Evolutionary conservation across 2,888 invertebrate species (phyloP).

Genomic region (Julus scandinavius): DNA sequence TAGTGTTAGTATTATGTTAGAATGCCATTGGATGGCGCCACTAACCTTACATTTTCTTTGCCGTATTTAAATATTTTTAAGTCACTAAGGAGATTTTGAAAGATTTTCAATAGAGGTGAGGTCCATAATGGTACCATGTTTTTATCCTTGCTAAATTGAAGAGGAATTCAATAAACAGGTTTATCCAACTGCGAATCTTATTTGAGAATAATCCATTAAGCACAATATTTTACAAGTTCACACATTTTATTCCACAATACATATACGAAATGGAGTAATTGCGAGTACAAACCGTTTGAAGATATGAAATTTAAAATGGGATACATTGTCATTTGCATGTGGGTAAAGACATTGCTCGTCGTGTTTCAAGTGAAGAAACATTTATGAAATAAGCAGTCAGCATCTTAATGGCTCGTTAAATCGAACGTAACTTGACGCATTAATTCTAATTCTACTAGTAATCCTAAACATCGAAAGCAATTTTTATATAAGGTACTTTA

Average conservation of each 20-base stretch:
- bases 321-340: background rate
- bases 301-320: background rate
- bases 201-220: too few relatives aligned
- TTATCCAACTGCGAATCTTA: background rate
- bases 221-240: background rate
- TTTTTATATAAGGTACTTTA: background rate
- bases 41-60: background rate
- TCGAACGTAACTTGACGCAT: background rate
- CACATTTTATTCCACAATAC: slow-evolving; percentile 9
- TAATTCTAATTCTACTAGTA: background rate
- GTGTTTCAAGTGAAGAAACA: background rate
- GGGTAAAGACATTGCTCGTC: background rate
- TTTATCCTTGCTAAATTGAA: too few relatives aligned
- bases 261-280: slow-evolving; percentile 12
- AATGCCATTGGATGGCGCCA: background rate
- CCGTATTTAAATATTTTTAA: too few relatives aligned
- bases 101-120: too few relatives aligned
- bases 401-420: background rate
- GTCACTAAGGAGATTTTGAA: too few relatives aligned
- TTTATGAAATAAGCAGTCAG: background rate
- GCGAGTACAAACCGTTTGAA: slow-evolving; percentile 8
- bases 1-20: too few relatives aligned
- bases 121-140: too few relatives aligned
- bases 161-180: background rate
- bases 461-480: background rate